Evolutionary conservation across 1,140 invertebrate species (phyloP).

Genomic region (Popillia japonica): DNA sequence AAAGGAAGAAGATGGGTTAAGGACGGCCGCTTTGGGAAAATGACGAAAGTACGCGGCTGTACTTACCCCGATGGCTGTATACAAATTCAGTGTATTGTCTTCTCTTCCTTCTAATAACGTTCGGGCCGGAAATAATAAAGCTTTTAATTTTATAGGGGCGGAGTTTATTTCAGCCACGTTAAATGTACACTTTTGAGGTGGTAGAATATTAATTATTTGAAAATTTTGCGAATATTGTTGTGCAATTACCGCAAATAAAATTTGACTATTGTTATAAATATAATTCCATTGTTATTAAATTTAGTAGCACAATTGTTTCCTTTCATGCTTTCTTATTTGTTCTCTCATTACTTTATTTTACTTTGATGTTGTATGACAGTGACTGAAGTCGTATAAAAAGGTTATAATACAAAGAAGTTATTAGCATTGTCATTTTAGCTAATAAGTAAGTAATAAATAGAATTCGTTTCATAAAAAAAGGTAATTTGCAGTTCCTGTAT

Average conservation of each 20-base stretch:
- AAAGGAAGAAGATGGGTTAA: neutral
- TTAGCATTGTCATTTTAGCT: no score
- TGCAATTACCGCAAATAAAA: neutral
- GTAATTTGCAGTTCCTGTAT: no score
- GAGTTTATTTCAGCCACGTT: neutral
- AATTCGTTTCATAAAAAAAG: no score
- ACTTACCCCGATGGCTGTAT: neutral
- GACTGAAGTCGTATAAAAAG: no score
- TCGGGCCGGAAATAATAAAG: neutral
- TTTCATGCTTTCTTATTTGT: no score
- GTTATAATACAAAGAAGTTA: no score
- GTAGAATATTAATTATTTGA: conserved; percentile 5
- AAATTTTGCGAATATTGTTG: neutral
- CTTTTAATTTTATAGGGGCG: conserved; percentile 5
- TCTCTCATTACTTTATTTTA: no score
- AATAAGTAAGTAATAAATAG: no score
- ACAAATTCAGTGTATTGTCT: neutral
- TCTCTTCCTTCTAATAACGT: neutral
- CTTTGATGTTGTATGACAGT: no score
- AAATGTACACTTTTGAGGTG: conserved; percentile 1
- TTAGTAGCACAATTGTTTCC: neutral
- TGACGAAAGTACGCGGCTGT: neutral
- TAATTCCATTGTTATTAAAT: neutral
- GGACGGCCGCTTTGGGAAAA: neutral
- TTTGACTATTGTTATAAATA: neutral